Base-by-base conservation (phyloP, 2,888 invertebrate genomes). In the Morpho achilles region DNA sequence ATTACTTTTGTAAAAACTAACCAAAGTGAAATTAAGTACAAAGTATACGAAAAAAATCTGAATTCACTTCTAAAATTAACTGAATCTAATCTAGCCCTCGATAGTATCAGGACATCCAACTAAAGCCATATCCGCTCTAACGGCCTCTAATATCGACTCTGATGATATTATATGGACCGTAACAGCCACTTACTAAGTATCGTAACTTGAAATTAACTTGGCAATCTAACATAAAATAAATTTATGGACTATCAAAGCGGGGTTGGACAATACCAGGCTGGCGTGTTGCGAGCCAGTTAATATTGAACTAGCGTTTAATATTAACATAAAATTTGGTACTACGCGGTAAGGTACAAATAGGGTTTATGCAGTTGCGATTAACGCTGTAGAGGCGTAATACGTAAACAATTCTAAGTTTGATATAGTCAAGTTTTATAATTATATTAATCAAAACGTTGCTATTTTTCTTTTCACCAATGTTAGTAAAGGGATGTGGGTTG, bases 201-300 rank as follows among this genome's bases (percentile, higher is more conserved):
- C 75, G 69, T 64, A 68, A 70, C 71, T 64, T 64, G 66, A 67
- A 70, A 75, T 75, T 75, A 75, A 72, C 72, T 69, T 68, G 50
- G 63, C 70, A 69, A 73, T 69, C 69, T 67, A 67, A 63, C 69
- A 66, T 66, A 65, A 71, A 66, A 69, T 67, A 67, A 69, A 67
- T 70, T 72, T 70, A 71, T 65, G 62, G 65, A 55, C 64, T 61
- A 65, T 64, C 67, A 63, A 64, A 64, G 59, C 58, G 47, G 60
- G 57, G 61, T 63, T 59, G 66, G 66, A 63, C 66, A 60, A 62
- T 57, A 50, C 62, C 63, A 56, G 49, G 54, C 45, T 53, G 46
- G 75, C 75, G 74, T 75, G 75, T 63, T 52, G 57, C 42, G 40
- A 39, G 16, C 64, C 65, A 69, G 70, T 74, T 74, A 72, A 61